Evolutionary conservation across 2,797 vertebrate species (phyloP).

Genomic region (Argya squamiceps): DNA sequence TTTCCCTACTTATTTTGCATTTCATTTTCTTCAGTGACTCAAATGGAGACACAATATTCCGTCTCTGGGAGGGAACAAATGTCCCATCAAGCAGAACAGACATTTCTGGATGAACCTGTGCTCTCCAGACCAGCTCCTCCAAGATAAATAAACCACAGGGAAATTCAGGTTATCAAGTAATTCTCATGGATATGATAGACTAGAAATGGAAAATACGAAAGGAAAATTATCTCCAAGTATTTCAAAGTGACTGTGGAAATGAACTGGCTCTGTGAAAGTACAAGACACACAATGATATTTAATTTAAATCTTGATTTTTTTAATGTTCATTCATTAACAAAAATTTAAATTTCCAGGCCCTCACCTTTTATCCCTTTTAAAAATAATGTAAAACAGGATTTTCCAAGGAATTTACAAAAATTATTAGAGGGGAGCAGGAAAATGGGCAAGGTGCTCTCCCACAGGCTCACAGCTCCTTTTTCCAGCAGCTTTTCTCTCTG

Average conservation of each 20-base stretch:
- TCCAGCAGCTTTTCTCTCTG: not conserved
- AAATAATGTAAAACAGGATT: not conserved
- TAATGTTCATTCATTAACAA: not conserved
- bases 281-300: not conserved
- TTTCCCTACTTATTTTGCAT: not conserved
- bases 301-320: not conserved
- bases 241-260: not conserved
- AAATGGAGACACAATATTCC: not conserved
- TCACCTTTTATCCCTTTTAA: not conserved
- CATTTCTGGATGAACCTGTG: not conserved
- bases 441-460: not conserved
- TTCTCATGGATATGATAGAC: not conserved
- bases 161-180: not conserved
- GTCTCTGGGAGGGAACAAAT: not conserved
- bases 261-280: not conserved
- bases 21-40: not conserved
- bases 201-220: not conserved
- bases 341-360: not conserved
- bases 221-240: not conserved
- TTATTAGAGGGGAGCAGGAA: not conserved
- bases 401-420: not conserved
- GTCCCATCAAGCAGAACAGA: not conserved
- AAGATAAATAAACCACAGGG: not conserved
- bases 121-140: not conserved
- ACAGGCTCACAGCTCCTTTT: not conserved